phyloP scores from a whole-genome alignment of 2,888 invertebrate genomes.

The Hipparchia sbordonii region DNA sequence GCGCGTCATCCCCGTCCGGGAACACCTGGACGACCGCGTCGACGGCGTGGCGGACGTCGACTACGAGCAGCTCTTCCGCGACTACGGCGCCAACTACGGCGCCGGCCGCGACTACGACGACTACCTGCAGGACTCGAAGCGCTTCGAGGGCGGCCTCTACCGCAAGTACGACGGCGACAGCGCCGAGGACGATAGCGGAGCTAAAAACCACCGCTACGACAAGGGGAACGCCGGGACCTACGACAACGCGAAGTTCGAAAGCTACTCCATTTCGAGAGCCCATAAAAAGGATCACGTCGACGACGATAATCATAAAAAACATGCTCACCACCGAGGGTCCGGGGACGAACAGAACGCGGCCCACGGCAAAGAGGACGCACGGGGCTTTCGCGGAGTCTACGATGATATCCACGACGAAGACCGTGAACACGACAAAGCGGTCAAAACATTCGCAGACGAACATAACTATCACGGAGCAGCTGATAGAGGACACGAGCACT shows the following conservation, averaged over 20 bases:
- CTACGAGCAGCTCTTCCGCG: constrained; percentile 60
- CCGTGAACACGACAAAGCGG: constrained; percentile 83
- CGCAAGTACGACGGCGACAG: constrained; percentile 63
- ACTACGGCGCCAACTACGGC: constrained; percentile 60
- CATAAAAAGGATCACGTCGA: constrained; percentile 24
- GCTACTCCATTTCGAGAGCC: constrained; percentile 42
- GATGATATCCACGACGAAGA: constrained; percentile 85
- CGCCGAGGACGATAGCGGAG: constrained; percentile 77
- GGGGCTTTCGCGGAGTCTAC: constrained; percentile 84
- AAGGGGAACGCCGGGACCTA: constrained; percentile 82
- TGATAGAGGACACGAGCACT: constrained; percentile 75
- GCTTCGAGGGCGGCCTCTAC: constrained; percentile 58
- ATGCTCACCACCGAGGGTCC: constrained; percentile 66
- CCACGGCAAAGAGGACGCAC: constrained; percentile 85
- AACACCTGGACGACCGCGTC: constrained; percentile 56
- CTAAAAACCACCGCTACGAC: constrained; percentile 75
- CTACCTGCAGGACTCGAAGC: constrained; percentile 60
- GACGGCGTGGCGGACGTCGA: constrained; percentile 66
- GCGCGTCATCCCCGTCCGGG: constrained; percentile 68
- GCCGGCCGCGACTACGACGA: constrained; percentile 57
- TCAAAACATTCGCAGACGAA: constrained; percentile 81
- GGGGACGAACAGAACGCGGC: constrained; percentile 76
- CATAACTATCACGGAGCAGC: constrained; percentile 77
- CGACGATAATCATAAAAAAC: constrained; percentile 9
- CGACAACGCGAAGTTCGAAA: constrained; percentile 78